Percentiles rank a stretch among this genome's conserved stretches.
Evolutionary conservation across 2,113 vertebrate species (phyloP).

Genomic region (Phodopus roborovskii): DNA sequence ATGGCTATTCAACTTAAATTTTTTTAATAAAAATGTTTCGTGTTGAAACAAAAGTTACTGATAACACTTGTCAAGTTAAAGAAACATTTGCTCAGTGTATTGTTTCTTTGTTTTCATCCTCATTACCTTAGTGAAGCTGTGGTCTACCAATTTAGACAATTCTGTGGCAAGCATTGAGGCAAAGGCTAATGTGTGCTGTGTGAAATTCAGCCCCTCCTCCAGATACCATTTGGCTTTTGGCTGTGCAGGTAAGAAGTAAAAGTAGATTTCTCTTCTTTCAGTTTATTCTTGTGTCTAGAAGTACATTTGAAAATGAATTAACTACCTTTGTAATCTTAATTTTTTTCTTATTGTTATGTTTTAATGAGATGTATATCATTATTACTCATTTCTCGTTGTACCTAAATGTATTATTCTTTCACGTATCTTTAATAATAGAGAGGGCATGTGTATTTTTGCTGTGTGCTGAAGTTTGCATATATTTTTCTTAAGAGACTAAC

Average conservation of each 20-base stretch:
- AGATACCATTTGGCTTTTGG: constrained; percentile 98
- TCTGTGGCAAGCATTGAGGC: constrained; percentile 99
- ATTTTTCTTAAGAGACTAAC: constrained; percentile 46
- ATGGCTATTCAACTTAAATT: not conserved
- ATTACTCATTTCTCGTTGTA: not conserved
- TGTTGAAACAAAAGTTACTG: not conserved
- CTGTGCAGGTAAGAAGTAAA: constrained; percentile 93
- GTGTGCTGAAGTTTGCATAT: not conserved
- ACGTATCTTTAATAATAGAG: not conserved
- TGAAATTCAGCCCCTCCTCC: constrained; percentile 98
- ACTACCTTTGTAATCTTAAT: not conserved
- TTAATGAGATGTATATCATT: not conserved
- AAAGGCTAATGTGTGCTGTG: constrained; percentile 98
- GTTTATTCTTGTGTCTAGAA: not conserved
- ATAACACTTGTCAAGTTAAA: not conserved
- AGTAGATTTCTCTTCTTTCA: constrained; percentile 20
- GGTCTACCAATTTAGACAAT: constrained; percentile 99
- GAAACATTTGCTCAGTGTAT: constrained; percentile 26
- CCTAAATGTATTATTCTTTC: not conserved
- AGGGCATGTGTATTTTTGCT: not conserved
- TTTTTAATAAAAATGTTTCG: constrained; percentile 31
- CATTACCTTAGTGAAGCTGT: constrained; percentile 93
- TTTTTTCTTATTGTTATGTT: constrained; percentile 34
- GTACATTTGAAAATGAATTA: constrained; percentile 23
- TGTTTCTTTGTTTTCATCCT: constrained; percentile 63